Evolutionary conservation across 1,140 invertebrate genomes (phyloP).

Genomic region (Bombus affinis): DNA sequence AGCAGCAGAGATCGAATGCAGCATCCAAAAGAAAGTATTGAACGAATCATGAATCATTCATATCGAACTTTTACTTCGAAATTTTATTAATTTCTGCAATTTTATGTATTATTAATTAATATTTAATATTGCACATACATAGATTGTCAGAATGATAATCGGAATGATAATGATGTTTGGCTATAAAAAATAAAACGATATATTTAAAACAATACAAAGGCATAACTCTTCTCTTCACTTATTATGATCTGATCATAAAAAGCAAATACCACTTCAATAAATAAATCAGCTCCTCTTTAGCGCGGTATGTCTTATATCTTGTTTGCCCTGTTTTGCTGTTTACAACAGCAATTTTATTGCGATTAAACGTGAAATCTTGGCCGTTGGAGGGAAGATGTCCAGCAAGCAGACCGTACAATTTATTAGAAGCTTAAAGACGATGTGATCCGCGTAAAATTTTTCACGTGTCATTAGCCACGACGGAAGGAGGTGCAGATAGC

Average conservation of each 20-base stretch:
- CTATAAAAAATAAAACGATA: background rate
- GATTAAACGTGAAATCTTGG: background rate
- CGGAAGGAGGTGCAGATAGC: background rate
- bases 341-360: background rate
- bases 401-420: constrained; percentile 39
- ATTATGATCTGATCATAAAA: background rate
- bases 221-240: background rate
- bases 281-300: background rate
- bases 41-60: too few relatives aligned
- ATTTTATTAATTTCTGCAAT: background rate
- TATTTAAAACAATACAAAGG: background rate
- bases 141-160: background rate
- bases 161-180: background rate
- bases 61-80: background rate
- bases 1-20: background rate
- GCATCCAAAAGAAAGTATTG: background rate
- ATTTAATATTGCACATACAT: background rate
- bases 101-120: background rate
- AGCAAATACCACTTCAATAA: background rate
- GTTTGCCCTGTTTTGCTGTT: too few relatives aligned
- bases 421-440: constrained; percentile 26
- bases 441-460: constrained; percentile 41
- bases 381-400: background rate
- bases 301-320: too few relatives aligned
- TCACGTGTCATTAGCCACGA: constrained; percentile 54